Evolutionary conservation across 2,113 vertebrate species (phyloP).

Genomic region (Smithornis capensis): DNA sequence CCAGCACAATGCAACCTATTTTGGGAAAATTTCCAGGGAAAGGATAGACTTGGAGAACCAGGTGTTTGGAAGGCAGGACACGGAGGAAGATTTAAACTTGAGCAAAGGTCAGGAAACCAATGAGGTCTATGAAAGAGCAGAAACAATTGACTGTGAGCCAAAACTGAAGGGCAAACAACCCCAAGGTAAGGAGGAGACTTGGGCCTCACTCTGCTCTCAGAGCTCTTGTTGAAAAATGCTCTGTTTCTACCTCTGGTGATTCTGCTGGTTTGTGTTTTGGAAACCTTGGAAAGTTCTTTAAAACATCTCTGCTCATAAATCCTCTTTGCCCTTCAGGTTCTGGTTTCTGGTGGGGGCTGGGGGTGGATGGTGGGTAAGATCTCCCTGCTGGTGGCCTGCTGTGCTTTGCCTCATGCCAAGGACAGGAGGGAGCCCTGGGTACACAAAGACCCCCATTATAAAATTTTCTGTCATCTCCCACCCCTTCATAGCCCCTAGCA

Average conservation of each 20-base stretch:
- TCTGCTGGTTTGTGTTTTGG: constrained; percentile 40
- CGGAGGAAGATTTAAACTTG: constrained; percentile 64
- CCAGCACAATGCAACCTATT: constrained; percentile 78
- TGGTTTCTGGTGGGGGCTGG: constrained; percentile 33
- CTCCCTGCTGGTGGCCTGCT: neutral
- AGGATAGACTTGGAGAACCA: constrained; percentile 64
- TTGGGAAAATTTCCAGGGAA: constrained; percentile 67
- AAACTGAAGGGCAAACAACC: constrained; percentile 71
- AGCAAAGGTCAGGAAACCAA: constrained; percentile 87
- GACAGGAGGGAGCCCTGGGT: constrained; percentile 27
- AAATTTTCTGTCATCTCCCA: neutral
- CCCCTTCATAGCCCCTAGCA: neutral
- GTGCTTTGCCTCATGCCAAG: constrained; percentile 19
- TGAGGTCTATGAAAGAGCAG: constrained; percentile 87
- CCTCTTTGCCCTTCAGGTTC: constrained; percentile 64
- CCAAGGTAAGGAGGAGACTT: constrained; percentile 77
- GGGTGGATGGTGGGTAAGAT: neutral
- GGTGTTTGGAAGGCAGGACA: constrained; percentile 59
- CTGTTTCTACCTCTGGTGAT: constrained; percentile 42
- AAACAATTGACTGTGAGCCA: constrained; percentile 80
- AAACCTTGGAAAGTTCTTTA: constrained; percentile 38
- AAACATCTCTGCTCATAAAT: constrained; percentile 38
- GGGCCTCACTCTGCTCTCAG: constrained; percentile 27
- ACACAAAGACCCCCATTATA: neutral
- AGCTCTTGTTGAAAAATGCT: constrained; percentile 46